Evolutionary conservation across 2,113 vertebrate species (phyloP), one percentile per base, ranked within the genome.

Genomic region (Dryoscopus gambensis): DNA sequence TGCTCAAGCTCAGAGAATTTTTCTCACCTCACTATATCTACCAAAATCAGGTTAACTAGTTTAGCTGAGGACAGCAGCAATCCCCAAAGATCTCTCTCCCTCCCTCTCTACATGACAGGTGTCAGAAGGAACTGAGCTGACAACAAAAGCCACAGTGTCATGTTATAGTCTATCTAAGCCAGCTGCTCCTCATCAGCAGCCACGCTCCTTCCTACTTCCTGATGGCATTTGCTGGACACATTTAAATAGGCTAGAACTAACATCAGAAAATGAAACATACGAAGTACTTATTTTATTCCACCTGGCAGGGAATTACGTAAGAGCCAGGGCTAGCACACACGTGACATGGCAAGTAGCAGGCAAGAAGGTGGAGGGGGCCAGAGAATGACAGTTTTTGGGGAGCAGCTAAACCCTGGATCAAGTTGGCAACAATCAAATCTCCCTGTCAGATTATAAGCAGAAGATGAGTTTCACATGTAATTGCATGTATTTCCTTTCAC

Each of bases 401-500:
- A 88, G 42, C 79, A 67, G 33, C 35, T 80, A 81, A 80, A 83
- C 25, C 7, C 57, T 46, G 76, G 27, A 59, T 5, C 10, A 13
- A 17, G 20, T 60, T 40, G 75, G 21, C 33, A 75, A 46, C 50
- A 73, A 19, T 33, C 24, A 65, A 69, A 53, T 22, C 33, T 70
- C 31, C 50, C 35, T 31, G 25, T 37, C 39, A 62, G 59, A 73
- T 57, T 31, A 59, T 22, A 95, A 67, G 57, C 1, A 7, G 57
- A 87, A 77, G 59, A 27, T 4, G 21, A 67, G 16, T 70, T 94
- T 74, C 63, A 59, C 10, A 6, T 20, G 30, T 50, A 71, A 83
- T 3, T 53, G 59, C 50, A 73, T 10, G 22, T 28, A 73, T 50
- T 82, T 60, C 31, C n/a, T 53, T 89, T 97, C 88, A 99, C 99